Evolutionary conservation across 1,140 invertebrate species (phyloP), one percentile per base, ranked within the genome.

Genomic region (Euura saliciscinereae): DNA sequence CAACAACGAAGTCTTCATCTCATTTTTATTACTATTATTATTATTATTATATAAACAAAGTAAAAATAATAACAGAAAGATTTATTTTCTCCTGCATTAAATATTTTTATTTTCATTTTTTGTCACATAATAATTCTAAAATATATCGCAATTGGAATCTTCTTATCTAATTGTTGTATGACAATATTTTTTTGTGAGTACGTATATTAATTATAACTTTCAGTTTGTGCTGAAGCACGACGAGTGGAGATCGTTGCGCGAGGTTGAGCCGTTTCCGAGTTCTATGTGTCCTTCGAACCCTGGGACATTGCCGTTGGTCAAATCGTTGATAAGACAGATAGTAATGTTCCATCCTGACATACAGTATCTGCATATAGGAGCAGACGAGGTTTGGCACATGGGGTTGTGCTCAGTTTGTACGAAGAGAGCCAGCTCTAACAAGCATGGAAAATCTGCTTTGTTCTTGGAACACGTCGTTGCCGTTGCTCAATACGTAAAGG

Each of bases 321-420:
- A 89, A 73, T 84, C 89, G 13, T 89, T 95, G 81, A 89, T 94
- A 68, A 77, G 80, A 42, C 89, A 90, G 78, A 87, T 90, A 45
- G 90, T 93, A 45, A 79, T 76, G 6, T 88, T 89, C 74, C 91
- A 92, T 82, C 88, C 89, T 0, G 88, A 90, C 65, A 88, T 94
- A 46, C 91, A 92, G 64, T 93, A 93, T 78, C 81, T 96, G 4
- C 94, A 96, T 77, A 93, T 96, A 71, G 95, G 94, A 4, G 94
- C 93, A 70, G 94, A 96, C 82, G 94, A 96, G 87, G 93, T 96
- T 0, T 94, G 91, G 83, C 94, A 96, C 75, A 91, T 98, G 79
- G 96, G 95, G 2, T 89, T 94, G 77, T 98, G 96, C 82, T 80
- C 89, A 4, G 84, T 91, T 4, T 98, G 96, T 78, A 89, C 90